phyloP scores from a whole-genome alignment of 2,888 invertebrate genomes.

The Lycocerus yunnanus region DNA sequence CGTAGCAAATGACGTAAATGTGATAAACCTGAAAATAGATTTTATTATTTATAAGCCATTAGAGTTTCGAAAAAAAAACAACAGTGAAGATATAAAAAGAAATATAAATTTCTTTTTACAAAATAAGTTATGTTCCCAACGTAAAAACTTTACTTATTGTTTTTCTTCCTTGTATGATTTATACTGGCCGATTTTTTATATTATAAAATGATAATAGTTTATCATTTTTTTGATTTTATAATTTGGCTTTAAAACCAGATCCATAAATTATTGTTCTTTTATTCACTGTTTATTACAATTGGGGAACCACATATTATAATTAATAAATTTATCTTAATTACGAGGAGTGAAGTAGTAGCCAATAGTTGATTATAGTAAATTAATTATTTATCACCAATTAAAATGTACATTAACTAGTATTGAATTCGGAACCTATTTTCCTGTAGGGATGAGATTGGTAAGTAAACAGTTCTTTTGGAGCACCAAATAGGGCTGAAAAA shows the following conservation, averaged over 20 bases:
- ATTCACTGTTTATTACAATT: no score
- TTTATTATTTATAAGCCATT: conserved; percentile 1
- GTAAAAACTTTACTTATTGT: not conserved
- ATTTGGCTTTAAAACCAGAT: no score
- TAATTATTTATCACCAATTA: no score
- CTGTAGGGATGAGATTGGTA: not conserved
- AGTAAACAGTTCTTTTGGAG: not conserved
- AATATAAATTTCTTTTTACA: not conserved
- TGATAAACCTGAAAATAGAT: not conserved
- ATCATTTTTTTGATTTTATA: not conserved
- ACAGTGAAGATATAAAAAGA: not conserved
- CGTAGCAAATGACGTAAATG: not conserved
- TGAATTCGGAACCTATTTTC: not conserved
- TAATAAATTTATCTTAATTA: not conserved
- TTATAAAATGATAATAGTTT: not conserved
- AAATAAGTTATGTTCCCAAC: conserved; percentile 2
- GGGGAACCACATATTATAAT: not conserved
- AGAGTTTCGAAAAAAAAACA: not conserved
- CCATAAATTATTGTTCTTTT: no score
- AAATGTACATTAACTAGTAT: no score
- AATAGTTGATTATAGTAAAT: no score
- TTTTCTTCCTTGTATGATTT: not conserved
- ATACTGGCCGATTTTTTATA: not conserved
- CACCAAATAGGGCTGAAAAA: not conserved
- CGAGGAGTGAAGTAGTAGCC: no score